These are phyloP conservation scores for Nematopogon swammerdamellus DNA, from an alignment of 2,888 invertebrate species.

Conservation along the genomic window DNA sequence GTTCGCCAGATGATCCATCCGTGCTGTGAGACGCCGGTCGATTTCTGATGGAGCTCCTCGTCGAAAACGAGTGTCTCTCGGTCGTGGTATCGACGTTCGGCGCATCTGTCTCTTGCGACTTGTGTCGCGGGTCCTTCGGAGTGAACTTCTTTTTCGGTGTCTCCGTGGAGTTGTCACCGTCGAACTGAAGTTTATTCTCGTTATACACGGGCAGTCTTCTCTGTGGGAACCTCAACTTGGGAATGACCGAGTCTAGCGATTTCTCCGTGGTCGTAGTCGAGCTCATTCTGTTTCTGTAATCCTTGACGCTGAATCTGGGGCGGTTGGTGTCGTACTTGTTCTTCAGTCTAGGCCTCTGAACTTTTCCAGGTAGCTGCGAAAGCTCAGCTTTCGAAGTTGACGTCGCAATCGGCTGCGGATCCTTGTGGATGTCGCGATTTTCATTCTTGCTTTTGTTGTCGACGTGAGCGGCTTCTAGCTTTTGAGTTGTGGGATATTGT, in stretches of 20 bases:
- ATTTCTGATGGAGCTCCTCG: slow-evolving; percentile 26
- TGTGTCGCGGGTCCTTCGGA: slow-evolving; percentile 46
- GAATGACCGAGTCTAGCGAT: slow-evolving; percentile 22
- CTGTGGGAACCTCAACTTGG: slow-evolving; percentile 46
- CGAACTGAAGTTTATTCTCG: slow-evolving; percentile 24
- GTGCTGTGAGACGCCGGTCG: slow-evolving; percentile 24
- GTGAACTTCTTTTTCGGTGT: slow-evolving; percentile 41
- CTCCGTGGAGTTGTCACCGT: slow-evolving; percentile 42
- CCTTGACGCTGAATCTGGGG: slow-evolving; percentile 74
- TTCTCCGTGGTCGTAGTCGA: slow-evolving; percentile 43
- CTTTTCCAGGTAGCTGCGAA: slow-evolving; percentile 23
- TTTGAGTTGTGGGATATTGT: slow-evolving; percentile 16
- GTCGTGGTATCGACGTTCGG: slow-evolving; percentile 28
- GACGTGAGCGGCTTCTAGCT: background rate
- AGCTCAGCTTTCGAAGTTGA: slow-evolving; percentile 27
- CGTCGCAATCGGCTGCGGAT: slow-evolving; percentile 22
- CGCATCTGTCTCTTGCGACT: slow-evolving; percentile 24
- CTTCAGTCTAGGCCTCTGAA: slow-evolving; percentile 34
- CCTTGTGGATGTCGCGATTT: slow-evolving; percentile 25
- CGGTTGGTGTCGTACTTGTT: slow-evolving; percentile 61
- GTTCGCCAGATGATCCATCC: slow-evolving; percentile 26
- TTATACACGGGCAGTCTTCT: slow-evolving; percentile 36
- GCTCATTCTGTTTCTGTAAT: slow-evolving; percentile 65
- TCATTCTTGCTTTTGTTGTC: slow-evolving; percentile 3
- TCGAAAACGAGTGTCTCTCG: slow-evolving; percentile 25